Evolutionary conservation across 2,113 vertebrate genomes (phyloP).

Genomic region (Silurus asotus): DNA sequence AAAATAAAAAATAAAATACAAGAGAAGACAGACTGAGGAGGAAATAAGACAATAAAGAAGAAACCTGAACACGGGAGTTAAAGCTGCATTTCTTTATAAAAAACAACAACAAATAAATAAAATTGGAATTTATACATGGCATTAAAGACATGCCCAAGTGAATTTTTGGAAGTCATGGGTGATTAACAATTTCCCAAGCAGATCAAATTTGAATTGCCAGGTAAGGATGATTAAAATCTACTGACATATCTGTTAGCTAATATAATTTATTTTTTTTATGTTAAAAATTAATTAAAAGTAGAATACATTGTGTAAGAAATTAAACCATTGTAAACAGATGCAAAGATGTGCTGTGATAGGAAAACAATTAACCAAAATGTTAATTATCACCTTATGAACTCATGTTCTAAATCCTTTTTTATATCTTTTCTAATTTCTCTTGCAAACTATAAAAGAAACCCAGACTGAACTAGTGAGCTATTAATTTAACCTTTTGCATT

Average conservation of each 20-base stretch:
- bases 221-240: conserved; percentile 28
- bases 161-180: conserved; percentile 11
- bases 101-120: too few relatives aligned
- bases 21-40: background rate
- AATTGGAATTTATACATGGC: background rate
- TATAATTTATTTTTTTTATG: background rate
- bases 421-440: too few relatives aligned
- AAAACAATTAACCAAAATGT: background rate
- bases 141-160: background rate
- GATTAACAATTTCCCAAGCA: background rate
- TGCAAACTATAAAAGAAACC: too few relatives aligned
- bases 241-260: background rate
- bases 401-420: background rate
- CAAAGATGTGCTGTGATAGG: background rate
- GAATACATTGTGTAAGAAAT: background rate
- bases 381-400: background rate
- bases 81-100: background rate
- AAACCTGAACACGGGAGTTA: background rate
- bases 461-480: too few relatives aligned
- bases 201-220: background rate
- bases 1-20: background rate
- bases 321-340: background rate
- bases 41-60: background rate
- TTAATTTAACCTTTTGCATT: background rate
- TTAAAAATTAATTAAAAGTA: background rate